phyloP scores from a whole-genome alignment of 1,140 invertebrate genomes.

The Hestina assimilis region DNA sequence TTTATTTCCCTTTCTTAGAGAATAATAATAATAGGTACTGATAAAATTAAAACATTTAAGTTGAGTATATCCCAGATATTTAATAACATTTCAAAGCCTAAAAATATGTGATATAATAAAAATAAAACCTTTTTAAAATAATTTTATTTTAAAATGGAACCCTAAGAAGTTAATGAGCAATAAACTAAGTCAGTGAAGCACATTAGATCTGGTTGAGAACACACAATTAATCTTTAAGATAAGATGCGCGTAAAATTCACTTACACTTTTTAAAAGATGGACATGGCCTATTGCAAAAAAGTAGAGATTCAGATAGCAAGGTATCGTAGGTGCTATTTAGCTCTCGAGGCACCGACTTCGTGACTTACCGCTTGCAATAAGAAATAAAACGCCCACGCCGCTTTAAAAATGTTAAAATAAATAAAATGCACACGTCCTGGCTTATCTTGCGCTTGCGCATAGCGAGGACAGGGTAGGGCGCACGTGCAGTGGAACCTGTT shows the following conservation, averaged over 20 bases:
- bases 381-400: slow-evolving; percentile 58
- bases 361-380: slow-evolving; percentile 72
- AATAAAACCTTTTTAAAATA: too few species aligned
- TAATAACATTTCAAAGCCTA: too few species aligned
- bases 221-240: slow-evolving; percentile 25
- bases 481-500: slow-evolving; percentile 35
- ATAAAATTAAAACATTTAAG: too few species aligned
- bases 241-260: slow-evolving; percentile 26
- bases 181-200: slow-evolving; percentile 1
- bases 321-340: slow-evolving; percentile 70
- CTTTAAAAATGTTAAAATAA: slow-evolving; percentile 77
- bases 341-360: slow-evolving; percentile 70
- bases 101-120: too few species aligned
- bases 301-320: slow-evolving; percentile 39
- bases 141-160: too few species aligned
- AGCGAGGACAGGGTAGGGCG: slow-evolving; percentile 56
- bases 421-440: slow-evolving; percentile 72
- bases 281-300: slow-evolving; percentile 53
- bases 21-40: too few species aligned
- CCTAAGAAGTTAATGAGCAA: too few species aligned
- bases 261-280: slow-evolving; percentile 32
- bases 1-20: too few species aligned
- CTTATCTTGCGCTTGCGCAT: slow-evolving; percentile 66
- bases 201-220: slow-evolving; percentile 17
- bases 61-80: too few species aligned